Evolutionary conservation across 1,140 invertebrate species (phyloP).

Genomic region (Teleogryllus occipitalis): DNA sequence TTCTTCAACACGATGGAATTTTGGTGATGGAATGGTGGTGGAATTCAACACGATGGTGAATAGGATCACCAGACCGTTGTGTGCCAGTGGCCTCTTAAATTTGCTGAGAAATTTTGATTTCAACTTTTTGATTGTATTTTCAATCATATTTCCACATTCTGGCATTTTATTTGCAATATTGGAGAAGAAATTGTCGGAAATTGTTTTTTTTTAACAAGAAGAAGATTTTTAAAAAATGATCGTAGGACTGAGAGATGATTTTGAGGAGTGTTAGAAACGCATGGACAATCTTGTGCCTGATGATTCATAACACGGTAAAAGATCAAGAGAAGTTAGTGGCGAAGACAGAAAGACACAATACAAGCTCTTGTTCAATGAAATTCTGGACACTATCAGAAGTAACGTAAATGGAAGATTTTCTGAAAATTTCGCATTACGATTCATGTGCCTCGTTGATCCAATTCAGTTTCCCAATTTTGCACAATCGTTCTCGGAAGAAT

Average conservation of each 20-base stretch:
- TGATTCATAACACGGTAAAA: too few species aligned
- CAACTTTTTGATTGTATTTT: background rate
- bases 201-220: slow-evolving; percentile 1
- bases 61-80: background rate
- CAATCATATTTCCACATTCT: background rate
- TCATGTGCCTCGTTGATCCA: too few species aligned
- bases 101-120: background rate
- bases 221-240: background rate
- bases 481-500: background rate
- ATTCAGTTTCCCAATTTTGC: background rate
- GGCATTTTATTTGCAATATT: background rate
- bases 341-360: background rate
- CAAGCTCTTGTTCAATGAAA: background rate
- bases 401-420: background rate
- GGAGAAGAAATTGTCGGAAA: background rate
- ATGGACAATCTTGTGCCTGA: too few species aligned
- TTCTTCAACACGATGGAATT: slow-evolving; percentile 4
- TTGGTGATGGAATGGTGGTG: too few species aligned
- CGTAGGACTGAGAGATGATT: slow-evolving; percentile 4
- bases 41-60: slow-evolving; percentile 7
- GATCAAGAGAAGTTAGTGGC: background rate
- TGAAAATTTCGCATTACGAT: too few species aligned
- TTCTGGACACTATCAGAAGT: background rate
- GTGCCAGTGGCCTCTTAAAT: background rate
- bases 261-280: slow-evolving; percentile 7